These are phyloP conservation scores for Gasterosteus nipponicus DNA, from an alignment of 2,113 vertebrate genomes.

Conservation along the genomic window DNA sequence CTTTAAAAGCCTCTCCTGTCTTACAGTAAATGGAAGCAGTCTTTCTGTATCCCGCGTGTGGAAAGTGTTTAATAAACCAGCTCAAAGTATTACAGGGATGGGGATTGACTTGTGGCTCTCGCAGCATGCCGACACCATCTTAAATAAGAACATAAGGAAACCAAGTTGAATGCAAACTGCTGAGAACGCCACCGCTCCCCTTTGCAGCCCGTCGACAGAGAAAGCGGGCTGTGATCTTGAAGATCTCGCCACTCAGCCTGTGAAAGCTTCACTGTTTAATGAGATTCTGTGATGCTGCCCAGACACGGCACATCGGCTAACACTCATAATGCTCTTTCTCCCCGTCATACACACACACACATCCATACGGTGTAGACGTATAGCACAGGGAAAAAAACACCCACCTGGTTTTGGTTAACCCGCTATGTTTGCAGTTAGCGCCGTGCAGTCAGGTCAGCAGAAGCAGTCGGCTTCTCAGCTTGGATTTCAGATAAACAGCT, in stretches of 20 bases:
- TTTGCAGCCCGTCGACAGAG: slow-evolving; percentile 41
- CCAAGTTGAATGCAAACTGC: slow-evolving; percentile 28
- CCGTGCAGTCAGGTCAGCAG: slow-evolving; percentile 44
- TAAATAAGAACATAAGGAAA: not conserved
- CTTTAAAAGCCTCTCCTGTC: slow-evolving; percentile 2
- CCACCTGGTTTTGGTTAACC: slow-evolving; percentile 69
- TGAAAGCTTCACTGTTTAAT: slow-evolving; percentile 80
- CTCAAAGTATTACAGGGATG: not conserved
- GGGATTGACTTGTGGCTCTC: not conserved
- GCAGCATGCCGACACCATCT: not conserved
- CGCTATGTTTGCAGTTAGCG: slow-evolving; percentile 52
- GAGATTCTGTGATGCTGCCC: slow-evolving; percentile 75
- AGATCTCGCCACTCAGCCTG: slow-evolving; percentile 75
- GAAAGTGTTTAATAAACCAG: slow-evolving; percentile 12
- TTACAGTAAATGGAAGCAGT: not conserved
- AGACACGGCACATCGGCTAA: slow-evolving; percentile 68
- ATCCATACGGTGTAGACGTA: not conserved
- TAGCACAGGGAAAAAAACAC: slow-evolving; percentile 34
- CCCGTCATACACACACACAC: slow-evolving; percentile 25
- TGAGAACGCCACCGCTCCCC: slow-evolving; percentile 24
- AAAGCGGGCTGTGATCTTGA: slow-evolving; percentile 72
- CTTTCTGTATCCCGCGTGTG: not conserved
- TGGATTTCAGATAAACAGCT: slow-evolving; percentile 52
- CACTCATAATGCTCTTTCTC: slow-evolving; percentile 64
- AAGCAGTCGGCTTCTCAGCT: slow-evolving; percentile 36